These are phyloP conservation scores for Oligia strigilis DNA, from an alignment of 2,888 invertebrate genomes.

Conservation along the genomic window DNA sequence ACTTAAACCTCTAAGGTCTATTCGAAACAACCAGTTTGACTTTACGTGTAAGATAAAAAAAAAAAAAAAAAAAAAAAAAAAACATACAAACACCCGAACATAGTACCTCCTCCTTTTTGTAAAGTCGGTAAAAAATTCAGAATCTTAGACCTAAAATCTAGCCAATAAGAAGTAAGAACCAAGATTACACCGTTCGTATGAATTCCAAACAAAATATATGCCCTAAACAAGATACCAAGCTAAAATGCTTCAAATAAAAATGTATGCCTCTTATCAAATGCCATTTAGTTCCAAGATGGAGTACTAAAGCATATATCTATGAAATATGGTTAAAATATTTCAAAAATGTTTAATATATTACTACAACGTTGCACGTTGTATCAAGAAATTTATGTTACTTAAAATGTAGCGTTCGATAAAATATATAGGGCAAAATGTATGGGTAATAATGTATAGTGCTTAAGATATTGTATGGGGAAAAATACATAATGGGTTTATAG, in stretches of 20 bases:
- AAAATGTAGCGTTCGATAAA: conserved; percentile 48
- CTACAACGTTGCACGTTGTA: conserved; percentile 19
- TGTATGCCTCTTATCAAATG: conserved; percentile 47
- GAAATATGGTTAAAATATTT: conserved; percentile 45
- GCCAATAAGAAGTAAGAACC: background rate
- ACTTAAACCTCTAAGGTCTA: background rate
- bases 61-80: too few species aligned
- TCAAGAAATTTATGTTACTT: conserved; percentile 61
- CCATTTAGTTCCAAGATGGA: conserved; percentile 21
- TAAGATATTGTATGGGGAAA: conserved; percentile 1
- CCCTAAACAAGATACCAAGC: background rate
- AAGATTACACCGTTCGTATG: background rate
- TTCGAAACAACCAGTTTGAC: background rate
- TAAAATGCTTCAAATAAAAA: conserved; percentile 15
- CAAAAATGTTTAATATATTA: conserved; percentile 46
- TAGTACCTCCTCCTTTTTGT: too few species aligned
- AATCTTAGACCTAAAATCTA: conserved; percentile 1
- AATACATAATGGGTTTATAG: background rate
- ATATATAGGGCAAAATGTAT: conserved; percentile 17
- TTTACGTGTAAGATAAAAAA: background rate
- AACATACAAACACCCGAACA: too few species aligned
- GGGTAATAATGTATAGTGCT: conserved; percentile 18
- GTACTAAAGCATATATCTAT: conserved; percentile 1
- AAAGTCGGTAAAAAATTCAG: too few species aligned
- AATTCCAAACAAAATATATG: conserved; percentile 19